These are phyloP conservation scores for Neoniphon sammara DNA, from an alignment of 2,797 vertebrate genomes.

Conservation along the genomic window DNA sequence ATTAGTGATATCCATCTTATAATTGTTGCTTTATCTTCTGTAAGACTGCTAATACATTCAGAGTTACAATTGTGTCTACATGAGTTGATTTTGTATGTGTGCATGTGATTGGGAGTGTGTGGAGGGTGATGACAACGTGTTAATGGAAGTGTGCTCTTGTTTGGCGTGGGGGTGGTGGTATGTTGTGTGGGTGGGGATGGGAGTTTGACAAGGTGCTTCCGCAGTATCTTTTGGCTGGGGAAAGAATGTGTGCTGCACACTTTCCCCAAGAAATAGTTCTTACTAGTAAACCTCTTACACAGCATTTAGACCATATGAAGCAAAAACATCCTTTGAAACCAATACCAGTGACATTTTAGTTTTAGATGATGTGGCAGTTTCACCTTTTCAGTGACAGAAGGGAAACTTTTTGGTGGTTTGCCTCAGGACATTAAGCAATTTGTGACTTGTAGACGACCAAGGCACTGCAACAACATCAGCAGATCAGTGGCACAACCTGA, in stretches of 20 bases:
- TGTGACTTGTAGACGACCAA: too few species aligned
- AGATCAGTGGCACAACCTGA: too few species aligned
- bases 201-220: background rate
- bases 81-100: background rate
- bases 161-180: background rate
- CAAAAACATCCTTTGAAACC: background rate
- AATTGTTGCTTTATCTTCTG: too few species aligned
- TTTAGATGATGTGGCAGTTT: too few species aligned
- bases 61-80: too few species aligned
- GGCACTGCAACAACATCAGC: too few species aligned
- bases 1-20: too few species aligned
- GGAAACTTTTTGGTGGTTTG: background rate
- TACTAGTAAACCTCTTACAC: background rate
- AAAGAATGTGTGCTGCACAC: background rate
- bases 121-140: slow-evolving; percentile 12
- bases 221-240: background rate
- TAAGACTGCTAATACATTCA: too few species aligned
- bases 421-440: too few species aligned
- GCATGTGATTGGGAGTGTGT: background rate
- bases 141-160: slow-evolving; percentile 12
- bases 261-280: background rate
- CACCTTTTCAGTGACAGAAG: background rate
- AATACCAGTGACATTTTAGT: background rate
- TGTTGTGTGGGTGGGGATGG: background rate
- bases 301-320: background rate